Base-by-base conservation (phyloP, 2,888 invertebrate species). In the Andrena hattorfiana region DNA sequence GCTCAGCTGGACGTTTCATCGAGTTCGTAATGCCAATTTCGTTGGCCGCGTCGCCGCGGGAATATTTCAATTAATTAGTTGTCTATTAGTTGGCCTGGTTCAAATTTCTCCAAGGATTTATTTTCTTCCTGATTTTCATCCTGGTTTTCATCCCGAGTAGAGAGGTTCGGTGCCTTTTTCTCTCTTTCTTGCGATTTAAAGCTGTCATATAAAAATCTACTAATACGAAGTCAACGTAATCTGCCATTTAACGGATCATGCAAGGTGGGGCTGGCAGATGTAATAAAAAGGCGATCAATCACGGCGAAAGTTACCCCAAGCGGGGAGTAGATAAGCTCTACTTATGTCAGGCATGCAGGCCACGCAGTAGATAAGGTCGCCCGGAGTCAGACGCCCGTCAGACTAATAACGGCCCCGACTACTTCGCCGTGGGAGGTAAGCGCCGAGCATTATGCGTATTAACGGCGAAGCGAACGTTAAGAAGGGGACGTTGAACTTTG, bases 321-420 rank as follows among this genome's bases (percentile, higher is more conserved):
- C 49, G 49, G 56, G 28, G 80, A 81, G 81, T 49, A 64, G 81
- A 74, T 74, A 81, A 80, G 73, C 69, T 32, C 42, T 74, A 62
- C 66, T 70, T 70, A 48, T 64, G 81, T 81, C 66, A 28, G 81
- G 63, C 63, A 56, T 48, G 20, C 32, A 62, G 42, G 82, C 26
- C 66, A 48, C 20, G 74, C 82, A 71, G 75, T 82, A 82, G 82
- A 76, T 82, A 68, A 75, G 71, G 71, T 71, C 67, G 75, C 20
- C 49, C 7, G 54, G 59, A 76, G 76, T 71, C 75, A 62, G 68
- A 32, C 71, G 51, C 32, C 70, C 68, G 82, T 83, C 82, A 32
- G 82, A 63, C 76, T 81, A 82, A 82, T 67, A 75, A 63, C 62
- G 62, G n/a, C 13, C 56, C n/a, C 48, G 28, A 63, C 83, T 71